phyloP scores from a whole-genome alignment of 2,888 invertebrate species.

The Lomographa bimaculata region DNA sequence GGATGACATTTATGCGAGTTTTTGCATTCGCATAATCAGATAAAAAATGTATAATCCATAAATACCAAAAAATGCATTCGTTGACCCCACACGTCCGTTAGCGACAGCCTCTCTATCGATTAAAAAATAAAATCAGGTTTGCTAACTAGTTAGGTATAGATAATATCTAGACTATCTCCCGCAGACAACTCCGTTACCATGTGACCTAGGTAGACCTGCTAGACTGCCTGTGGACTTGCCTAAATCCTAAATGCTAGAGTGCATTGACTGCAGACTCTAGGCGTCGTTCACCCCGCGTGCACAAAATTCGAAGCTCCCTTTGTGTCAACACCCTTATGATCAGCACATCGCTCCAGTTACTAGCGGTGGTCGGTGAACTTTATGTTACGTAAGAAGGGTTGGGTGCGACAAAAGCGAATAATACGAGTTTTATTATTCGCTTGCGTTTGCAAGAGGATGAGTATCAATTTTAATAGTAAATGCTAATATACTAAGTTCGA shows the following conservation, averaged over 20 bases:
- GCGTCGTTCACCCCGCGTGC: conserved; percentile 39
- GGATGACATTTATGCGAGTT: too few relatives aligned
- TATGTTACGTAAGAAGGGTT: conserved; percentile 3
- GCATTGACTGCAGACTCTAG: conserved; percentile 44
- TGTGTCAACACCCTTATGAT: conserved; percentile 54
- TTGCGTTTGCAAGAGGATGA: too few relatives aligned
- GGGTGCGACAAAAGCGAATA: not conserved
- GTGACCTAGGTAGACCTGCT: conserved; percentile 19
- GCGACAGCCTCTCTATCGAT: too few relatives aligned
- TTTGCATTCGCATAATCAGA: too few relatives aligned
- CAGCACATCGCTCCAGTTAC: conserved; percentile 52
- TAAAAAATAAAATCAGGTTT: too few relatives aligned
- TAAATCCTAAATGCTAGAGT: conserved; percentile 38
- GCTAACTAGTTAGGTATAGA: too few relatives aligned
- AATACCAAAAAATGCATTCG: conserved; percentile 11
- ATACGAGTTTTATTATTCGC: too few relatives aligned
- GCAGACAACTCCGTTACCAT: conserved; percentile 22
- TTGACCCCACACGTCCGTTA: conserved; percentile 10
- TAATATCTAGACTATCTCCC: conserved; percentile 6
- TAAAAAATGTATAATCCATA: too few relatives aligned
- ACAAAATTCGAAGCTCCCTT: conserved; percentile 51
- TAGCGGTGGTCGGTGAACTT: conserved; percentile 33
- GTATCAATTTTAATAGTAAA: too few relatives aligned
- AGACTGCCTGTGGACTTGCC: conserved; percentile 38
- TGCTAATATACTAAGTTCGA: too few relatives aligned